Conservation (phyloP, 2,888 invertebrate genomes). For the Autographa pulchrina region DNA sequence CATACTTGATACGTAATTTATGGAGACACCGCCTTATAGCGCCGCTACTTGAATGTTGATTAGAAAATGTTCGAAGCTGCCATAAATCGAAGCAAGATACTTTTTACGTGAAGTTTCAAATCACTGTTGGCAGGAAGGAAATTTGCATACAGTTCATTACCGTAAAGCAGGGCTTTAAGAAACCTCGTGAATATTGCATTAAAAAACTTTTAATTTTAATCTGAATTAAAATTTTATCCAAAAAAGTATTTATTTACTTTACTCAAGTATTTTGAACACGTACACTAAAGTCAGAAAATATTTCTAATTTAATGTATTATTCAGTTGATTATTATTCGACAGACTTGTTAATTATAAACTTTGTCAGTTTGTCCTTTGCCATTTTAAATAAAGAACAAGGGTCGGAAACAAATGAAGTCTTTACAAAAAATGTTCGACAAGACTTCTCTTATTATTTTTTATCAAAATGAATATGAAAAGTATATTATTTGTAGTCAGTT, state of each 20-base stretch:
- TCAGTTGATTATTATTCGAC: constrained; percentile 2
- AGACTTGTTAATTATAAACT: background rate
- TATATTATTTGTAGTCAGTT: no score
- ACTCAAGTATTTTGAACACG: background rate
- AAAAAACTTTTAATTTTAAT: background rate
- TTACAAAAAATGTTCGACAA: background rate
- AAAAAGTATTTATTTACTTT: background rate
- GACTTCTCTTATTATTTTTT: no score
- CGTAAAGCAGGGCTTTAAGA: constrained; percentile 15
- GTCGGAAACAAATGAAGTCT: background rate
- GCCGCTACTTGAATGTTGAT: constrained; percentile 84
- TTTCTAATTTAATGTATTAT: background rate
- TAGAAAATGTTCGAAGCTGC: constrained; percentile 70
- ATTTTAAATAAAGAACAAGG: constrained; percentile 4
- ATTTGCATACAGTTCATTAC: constrained; percentile 49
- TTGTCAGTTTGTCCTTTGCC: constrained; percentile 4
- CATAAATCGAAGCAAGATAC: constrained; percentile 46
- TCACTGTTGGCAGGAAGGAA: constrained; percentile 40
- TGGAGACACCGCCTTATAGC: constrained; percentile 81
- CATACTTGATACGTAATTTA: constrained; percentile 87
- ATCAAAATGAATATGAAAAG: background rate
- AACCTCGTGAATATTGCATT: constrained; percentile 6
- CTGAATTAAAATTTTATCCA: background rate
- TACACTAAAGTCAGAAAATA: background rate
- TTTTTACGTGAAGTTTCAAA: constrained; percentile 53